Evolutionary conservation across 2,888 invertebrate genomes (phyloP).

Genomic region (Volucella zonaria): DNA sequence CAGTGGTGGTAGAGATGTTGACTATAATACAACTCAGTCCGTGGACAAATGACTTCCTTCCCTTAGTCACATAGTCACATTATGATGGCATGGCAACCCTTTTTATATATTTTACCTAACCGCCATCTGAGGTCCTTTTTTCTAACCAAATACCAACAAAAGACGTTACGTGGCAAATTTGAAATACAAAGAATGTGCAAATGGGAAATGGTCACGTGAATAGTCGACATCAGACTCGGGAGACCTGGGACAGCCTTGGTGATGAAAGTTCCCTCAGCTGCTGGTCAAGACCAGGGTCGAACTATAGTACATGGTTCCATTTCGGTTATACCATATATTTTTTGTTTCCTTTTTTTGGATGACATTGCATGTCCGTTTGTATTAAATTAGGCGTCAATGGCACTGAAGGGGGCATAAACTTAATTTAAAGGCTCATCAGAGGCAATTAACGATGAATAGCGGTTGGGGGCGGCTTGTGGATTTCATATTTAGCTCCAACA

Average conservation of each 20-base stretch:
- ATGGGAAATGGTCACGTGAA: conserved; percentile 71
- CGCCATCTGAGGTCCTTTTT: conserved; percentile 38
- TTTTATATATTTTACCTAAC: conserved; percentile 32
- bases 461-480: conserved; percentile 47
- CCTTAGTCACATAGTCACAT: conserved; percentile 36
- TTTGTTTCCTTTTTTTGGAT: not conserved
- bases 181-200: conserved; percentile 65
- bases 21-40: not conserved
- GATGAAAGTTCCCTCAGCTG: conserved; percentile 21
- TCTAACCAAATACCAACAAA: conserved; percentile 22
- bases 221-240: not conserved
- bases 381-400: conserved; percentile 72
- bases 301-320: no score
- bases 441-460: conserved; percentile 59
- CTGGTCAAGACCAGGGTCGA: conserved; percentile 47
- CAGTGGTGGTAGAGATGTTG: not conserved
- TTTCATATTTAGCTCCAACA: conserved; percentile 51
- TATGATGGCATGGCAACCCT: conserved; percentile 54
- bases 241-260: not conserved
- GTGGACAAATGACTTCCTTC: conserved; percentile 58
- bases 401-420: conserved; percentile 66
- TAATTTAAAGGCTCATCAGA: conserved; percentile 70
- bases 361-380: conserved; percentile 62
- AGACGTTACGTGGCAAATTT: conserved; percentile 57
- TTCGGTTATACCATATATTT: no score